phyloP scores from a whole-genome alignment of 1,140 invertebrate genomes.

The Trinorchestia longiramus region DNA sequence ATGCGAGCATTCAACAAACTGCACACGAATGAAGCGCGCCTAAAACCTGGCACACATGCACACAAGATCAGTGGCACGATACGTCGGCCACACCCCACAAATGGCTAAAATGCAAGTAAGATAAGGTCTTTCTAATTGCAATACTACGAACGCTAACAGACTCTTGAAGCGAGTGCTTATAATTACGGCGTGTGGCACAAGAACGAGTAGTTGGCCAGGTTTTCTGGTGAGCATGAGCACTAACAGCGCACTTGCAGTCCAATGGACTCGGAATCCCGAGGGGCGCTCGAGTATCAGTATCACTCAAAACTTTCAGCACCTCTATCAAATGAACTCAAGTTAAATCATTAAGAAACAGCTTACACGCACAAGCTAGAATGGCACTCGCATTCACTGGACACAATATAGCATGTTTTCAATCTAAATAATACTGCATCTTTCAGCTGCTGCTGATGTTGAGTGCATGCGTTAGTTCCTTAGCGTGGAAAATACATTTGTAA shows the following conservation, averaged over 20 bases:
- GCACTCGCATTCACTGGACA: neutral
- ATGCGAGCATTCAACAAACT: no score
- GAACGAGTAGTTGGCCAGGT: no score
- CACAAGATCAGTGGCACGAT: no score
- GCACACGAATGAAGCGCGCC: no score
- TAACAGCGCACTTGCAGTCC: neutral
- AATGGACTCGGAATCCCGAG: neutral
- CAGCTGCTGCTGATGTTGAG: neutral
- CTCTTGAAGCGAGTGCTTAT: no score
- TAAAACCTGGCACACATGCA: no score
- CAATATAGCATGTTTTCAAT: neutral
- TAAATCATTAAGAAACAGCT: neutral
- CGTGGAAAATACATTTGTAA: neutral
- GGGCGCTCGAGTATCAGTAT: neutral
- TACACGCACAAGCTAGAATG: neutral
- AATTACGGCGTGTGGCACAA: no score
- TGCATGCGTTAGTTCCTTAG: neutral
- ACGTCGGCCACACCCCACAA: no score
- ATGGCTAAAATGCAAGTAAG: no score
- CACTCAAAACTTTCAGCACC: neutral
- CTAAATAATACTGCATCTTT: neutral
- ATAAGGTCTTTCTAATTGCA: no score
- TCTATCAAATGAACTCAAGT: neutral
- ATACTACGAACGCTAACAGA: no score
- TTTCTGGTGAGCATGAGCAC: neutral